These are phyloP conservation scores for Hippoglossus stenolepis DNA, from an alignment of 2,113 vertebrate species.

Conservation along the genomic window DNA sequence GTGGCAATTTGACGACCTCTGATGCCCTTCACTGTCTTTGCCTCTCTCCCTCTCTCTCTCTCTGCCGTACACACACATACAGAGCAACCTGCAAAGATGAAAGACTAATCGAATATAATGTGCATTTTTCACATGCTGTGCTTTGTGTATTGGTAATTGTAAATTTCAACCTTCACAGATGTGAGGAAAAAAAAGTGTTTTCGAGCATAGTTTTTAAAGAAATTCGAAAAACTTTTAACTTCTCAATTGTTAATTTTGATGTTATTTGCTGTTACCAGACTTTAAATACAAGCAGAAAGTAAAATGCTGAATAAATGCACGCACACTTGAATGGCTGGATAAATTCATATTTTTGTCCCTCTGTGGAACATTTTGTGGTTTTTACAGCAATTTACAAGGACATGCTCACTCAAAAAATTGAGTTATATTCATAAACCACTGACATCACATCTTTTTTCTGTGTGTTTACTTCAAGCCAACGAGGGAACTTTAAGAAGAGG, in stretches of 20 bases:
- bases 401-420: not conserved
- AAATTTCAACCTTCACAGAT: conserved; percentile 23
- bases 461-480: conserved; percentile 25
- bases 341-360: conserved; percentile 5
- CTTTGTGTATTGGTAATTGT: not conserved
- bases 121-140: conserved; percentile 15
- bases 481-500: conserved; percentile 23
- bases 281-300: conserved; percentile 3
- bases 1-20: conserved; percentile 70
- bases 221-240: not conserved
- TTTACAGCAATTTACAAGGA: conserved; percentile 35
- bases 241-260: conserved; percentile 1
- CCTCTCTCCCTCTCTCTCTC: not conserved
- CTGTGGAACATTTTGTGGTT: conserved; percentile 5
- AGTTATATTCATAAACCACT: conserved; percentile 40
- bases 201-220: not conserved
- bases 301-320: not conserved
- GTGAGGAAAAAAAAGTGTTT: not conserved
- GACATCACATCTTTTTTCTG: conserved; percentile 25
- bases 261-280: not conserved
- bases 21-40: conserved; percentile 63
- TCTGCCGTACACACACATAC: conserved; percentile 13
- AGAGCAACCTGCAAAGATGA: conserved; percentile 38
- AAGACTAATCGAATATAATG: conserved; percentile 35
- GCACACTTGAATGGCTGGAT: conserved; percentile 1